Percentiles rank a stretch among this genome's conserved stretches.
Evolutionary conservation across 2,797 vertebrate species (phyloP).

Genomic region (Astyanax mexicanus): DNA sequence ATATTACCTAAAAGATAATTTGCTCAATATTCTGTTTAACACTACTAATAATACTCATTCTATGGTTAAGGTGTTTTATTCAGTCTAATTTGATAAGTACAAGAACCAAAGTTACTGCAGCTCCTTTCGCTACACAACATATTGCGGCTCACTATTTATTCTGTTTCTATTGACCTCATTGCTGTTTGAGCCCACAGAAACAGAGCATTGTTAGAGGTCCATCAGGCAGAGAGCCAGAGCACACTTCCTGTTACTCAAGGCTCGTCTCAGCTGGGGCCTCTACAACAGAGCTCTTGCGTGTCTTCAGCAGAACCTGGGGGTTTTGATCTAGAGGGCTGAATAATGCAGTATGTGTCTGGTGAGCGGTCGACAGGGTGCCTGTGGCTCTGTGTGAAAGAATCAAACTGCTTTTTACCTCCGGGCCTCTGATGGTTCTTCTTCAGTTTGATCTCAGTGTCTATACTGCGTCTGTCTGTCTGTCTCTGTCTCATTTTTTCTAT

Average conservation of each 20-base stretch:
- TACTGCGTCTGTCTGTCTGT: background rate
- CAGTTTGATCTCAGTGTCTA: background rate
- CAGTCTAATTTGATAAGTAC: background rate
- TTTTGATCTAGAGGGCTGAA: slow-evolving; percentile 29
- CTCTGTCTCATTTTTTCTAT: background rate
- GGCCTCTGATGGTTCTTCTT: background rate
- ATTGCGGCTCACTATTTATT: background rate
- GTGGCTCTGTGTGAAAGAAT: slow-evolving; percentile 1
- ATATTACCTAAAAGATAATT: no score
- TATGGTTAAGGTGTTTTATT: background rate
- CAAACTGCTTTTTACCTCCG: background rate
- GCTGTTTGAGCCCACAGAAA: background rate
- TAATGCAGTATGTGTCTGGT: slow-evolving; percentile 32
- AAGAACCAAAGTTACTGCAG: background rate
- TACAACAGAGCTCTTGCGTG: slow-evolving; percentile 1
- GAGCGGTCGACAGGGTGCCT: background rate
- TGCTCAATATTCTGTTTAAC: no score
- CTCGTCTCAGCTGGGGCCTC: slow-evolving; percentile 70
- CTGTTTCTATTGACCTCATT: background rate
- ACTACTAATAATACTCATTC: no score
- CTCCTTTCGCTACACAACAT: background rate
- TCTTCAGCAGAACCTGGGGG: background rate
- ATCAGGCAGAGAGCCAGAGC: slow-evolving; percentile 23
- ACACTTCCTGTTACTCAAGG: slow-evolving; percentile 72
- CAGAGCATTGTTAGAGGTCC: slow-evolving; percentile 3